Conservation (phyloP, 2,113 vertebrate species). For the Sinocyclocheilus maitianheensis region DNA sequence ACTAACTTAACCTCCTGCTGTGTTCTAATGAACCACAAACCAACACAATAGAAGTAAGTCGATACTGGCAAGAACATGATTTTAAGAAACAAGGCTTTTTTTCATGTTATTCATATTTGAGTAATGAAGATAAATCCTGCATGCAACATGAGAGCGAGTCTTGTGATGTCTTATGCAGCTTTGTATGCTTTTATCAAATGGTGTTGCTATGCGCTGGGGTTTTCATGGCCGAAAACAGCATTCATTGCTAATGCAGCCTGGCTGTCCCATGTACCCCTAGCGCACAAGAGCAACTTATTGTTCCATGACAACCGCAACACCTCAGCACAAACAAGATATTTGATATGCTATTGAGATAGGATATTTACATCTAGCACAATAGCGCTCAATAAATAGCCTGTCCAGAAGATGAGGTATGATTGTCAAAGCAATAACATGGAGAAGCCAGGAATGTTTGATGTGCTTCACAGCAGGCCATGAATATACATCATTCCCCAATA, state of each 20-base stretch:
- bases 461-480: not conserved
- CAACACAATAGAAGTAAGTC: conserved; percentile 67
- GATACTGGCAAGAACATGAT: conserved; percentile 69
- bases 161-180: not conserved
- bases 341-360: conserved; percentile 30
- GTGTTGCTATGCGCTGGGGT: conserved; percentile 64
- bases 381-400: conserved; percentile 11
- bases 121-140: not conserved
- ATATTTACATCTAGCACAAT: conserved; percentile 29
- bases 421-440: not conserved
- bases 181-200: not conserved
- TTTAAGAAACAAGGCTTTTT: conserved; percentile 58
- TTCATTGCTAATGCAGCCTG: conserved; percentile 24
- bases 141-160: not conserved
- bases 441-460: not conserved
- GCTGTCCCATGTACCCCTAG: not conserved
- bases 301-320: conserved; percentile 40
- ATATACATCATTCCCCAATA: conserved; percentile 16
- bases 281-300: conserved; percentile 15
- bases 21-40: conserved; percentile 67
- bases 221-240: not conserved
- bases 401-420: conserved; percentile 12
- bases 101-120: conserved; percentile 6
- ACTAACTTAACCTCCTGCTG: conserved; percentile 66
- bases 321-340: conserved; percentile 27